Evolutionary conservation across 2,888 invertebrate genomes (phyloP).

Genomic region (Oegoconia quadripuncta): DNA sequence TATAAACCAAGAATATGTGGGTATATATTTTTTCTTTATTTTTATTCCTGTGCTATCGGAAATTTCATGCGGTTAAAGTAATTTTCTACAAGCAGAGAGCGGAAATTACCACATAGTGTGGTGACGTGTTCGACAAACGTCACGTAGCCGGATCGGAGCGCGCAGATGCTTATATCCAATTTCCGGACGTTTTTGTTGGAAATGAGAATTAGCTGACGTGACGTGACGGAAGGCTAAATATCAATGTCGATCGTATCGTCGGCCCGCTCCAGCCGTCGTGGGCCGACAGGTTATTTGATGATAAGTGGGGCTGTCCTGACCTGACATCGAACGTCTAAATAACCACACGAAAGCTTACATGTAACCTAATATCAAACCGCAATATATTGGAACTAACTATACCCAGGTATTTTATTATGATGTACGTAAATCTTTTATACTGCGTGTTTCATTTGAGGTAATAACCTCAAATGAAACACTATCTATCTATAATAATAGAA

Average conservation of each 20-base stretch:
- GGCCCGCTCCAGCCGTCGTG: constrained; percentile 20
- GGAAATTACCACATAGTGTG: constrained; percentile 79
- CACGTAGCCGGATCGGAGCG: constrained; percentile 74
- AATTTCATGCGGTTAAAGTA: constrained; percentile 77
- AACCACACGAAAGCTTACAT: neutral
- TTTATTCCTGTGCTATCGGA: constrained; percentile 68
- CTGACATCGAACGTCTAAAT: neutral
- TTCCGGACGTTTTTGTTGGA: constrained; percentile 77
- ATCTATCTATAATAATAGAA: no score
- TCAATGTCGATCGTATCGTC: constrained; percentile 53
- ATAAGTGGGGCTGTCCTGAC: constrained; percentile 14
- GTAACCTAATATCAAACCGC: no score
- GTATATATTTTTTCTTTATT: constrained; percentile 46
- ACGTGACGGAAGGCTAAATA: constrained; percentile 70
- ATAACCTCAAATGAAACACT: no score
- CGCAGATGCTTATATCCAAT: constrained; percentile 79
- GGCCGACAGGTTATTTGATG: constrained; percentile 21
- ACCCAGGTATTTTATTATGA: no score
- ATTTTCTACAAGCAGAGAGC: constrained; percentile 74
- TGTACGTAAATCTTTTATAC: no score
- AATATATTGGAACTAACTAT: no score
- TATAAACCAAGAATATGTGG: no score
- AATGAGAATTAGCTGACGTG: constrained; percentile 76
- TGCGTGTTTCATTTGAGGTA: no score
- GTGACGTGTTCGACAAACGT: constrained; percentile 79